Conservation (phyloP, 35 echinoderm and acorn worm species). For the Apostichopus californicus region DNA sequence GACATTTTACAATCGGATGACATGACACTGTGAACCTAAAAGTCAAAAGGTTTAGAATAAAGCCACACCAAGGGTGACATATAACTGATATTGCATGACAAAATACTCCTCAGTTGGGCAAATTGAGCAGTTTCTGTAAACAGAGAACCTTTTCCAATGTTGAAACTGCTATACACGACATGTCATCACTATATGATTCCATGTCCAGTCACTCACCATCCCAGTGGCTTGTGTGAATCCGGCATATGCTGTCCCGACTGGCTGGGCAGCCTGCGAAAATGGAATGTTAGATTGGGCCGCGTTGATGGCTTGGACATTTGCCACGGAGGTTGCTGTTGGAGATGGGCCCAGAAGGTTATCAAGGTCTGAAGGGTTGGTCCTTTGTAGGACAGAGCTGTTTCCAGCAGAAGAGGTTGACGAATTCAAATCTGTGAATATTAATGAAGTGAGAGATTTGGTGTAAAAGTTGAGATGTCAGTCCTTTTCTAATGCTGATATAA, state of each 20-base stretch:
- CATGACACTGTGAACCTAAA: too few relatives aligned
- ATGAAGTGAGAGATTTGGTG: too few relatives aligned
- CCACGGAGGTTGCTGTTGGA: slow-evolving; percentile 18
- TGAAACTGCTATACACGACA: too few relatives aligned
- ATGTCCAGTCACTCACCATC: slow-evolving; percentile 11
- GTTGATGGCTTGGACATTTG: slow-evolving; percentile 56
- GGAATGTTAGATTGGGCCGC: slow-evolving; percentile 47
- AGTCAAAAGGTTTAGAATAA: too few relatives aligned
- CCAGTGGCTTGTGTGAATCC: not conserved
- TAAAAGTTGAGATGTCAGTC: not conserved
- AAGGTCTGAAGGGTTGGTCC: slow-evolving; percentile 69
- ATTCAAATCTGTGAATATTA: slow-evolving; percentile 34
- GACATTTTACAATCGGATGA: too few relatives aligned
- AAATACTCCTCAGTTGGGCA: too few relatives aligned
- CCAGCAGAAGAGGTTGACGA: slow-evolving; percentile 10
- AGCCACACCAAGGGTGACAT: too few relatives aligned
- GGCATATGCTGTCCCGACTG: not conserved
- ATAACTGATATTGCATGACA: too few relatives aligned
- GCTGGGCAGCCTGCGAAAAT: slow-evolving; percentile 26
- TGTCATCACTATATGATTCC: too few relatives aligned
- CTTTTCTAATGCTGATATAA: too few relatives aligned
- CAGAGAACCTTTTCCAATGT: too few relatives aligned
- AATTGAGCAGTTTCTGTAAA: too few relatives aligned
- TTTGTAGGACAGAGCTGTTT: slow-evolving; percentile 67
- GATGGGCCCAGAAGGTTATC: slow-evolving; percentile 69